Base-by-base conservation (phyloP, 2,888 invertebrate genomes). In the Actias luna region DNA sequence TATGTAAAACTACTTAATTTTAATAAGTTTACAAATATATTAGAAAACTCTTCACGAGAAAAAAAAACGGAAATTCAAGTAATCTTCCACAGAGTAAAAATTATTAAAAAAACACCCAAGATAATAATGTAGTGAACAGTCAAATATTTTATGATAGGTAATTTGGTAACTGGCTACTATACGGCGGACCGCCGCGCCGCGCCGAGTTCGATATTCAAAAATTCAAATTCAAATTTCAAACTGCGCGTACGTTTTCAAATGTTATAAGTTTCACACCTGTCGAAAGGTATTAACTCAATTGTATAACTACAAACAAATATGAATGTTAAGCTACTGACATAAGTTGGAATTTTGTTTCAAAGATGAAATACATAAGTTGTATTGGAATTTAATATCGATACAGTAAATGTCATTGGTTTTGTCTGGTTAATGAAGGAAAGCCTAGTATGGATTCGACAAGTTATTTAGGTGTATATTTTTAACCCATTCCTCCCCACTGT, bases 331-430 rank as follows among this genome's bases (percentile, higher is more conserved):
- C 0, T 0, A 0, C 0, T 0, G 0, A 0, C 0, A 0, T 69
- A 73, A 46, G 58, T 59, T 63, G 59, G 25, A 55, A 22, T 61
- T 61, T 69, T 1, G 31, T 16, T 55, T 68, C 29, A 8, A 14
- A 0, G 0, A 5, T 55, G 57, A 46, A 1, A 65, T 12, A 64
- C 62, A 77, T 83, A 65, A 10, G 67, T 64, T 76, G 36, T 78
- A 83, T 74, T 58, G 65, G 59, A 58, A 65, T 62, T 65, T 62
- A 61, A 18, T 58, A 60, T 52, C 61, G 64, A 66, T 70, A 80
- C 82, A 83, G 84, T 89, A 85, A 89, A 90, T 89, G 89, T 89
- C 90, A 88, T 87, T 89, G 89, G 88, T 85, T 88, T 85, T 88
- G 88, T 88, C 72, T 80, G 72, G 74, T 85, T 90, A 90, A 91